Percentiles rank a stretch among this genome's conserved stretches.
phyloP scores from a whole-genome alignment of 2,797 vertebrate genomes.

The Oreortyx pictus region DNA sequence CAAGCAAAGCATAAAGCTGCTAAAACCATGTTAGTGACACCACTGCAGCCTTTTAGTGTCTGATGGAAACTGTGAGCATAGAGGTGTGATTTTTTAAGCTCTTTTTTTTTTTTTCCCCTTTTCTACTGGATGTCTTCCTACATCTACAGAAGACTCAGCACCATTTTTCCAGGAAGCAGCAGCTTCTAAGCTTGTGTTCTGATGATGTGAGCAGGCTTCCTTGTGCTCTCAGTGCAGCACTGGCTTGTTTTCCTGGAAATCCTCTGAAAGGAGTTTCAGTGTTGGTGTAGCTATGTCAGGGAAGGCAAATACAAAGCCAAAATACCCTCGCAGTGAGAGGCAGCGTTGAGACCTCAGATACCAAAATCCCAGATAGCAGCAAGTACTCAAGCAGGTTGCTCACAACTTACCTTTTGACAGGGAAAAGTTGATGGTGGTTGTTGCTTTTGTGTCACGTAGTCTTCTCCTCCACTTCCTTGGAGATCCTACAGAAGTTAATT shows the following conservation, averaged over 20 bases:
- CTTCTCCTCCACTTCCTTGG: neutral
- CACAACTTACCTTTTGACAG: neutral
- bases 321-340: neutral
- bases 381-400: neutral
- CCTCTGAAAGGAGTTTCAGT: neutral
- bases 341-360: neutral
- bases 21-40: neutral
- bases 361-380: neutral
- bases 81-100: neutral
- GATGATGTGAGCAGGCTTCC: neutral
- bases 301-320: neutral
- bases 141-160: neutral
- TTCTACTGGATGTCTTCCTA: neutral
- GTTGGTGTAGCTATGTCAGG: neutral
- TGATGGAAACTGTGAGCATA: neutral
- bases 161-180: neutral
- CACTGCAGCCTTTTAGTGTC: neutral
- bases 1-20: neutral
- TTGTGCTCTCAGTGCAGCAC: neutral
- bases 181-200: neutral
- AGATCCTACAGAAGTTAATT: conserved; percentile 45
- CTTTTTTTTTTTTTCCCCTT: too few species aligned
- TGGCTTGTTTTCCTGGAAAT: neutral
- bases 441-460: neutral
- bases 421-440: neutral